Conservation (phyloP, 2,888 invertebrate genomes). For the Drosophila ezoana region DNA sequence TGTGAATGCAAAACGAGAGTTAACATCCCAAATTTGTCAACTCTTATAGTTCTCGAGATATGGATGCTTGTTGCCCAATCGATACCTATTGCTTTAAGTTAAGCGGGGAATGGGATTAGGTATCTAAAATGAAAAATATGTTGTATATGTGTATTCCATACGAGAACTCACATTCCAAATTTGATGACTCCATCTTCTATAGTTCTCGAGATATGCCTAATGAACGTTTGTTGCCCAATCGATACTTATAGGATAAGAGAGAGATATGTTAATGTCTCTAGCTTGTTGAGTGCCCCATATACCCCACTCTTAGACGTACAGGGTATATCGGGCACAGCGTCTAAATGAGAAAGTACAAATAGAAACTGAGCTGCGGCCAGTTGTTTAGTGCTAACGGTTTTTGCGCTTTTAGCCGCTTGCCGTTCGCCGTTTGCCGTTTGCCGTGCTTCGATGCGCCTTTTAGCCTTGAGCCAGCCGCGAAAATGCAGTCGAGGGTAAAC, state of each 20-base stretch:
- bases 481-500: conserved; percentile 9
- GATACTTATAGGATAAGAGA: not conserved
- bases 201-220: no score
- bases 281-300: not conserved
- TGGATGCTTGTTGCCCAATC: no score
- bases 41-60: no score
- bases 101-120: no score
- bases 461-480: conserved; percentile 48
- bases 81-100: no score
- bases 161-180: no score
- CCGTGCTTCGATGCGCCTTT: conserved; percentile 47
- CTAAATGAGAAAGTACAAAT: conserved; percentile 80
- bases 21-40: no score
- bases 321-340: conserved; percentile 10
- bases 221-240: no score
- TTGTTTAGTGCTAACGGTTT: conserved; percentile 30
- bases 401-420: conserved; percentile 25
- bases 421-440: not conserved
- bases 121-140: no score
- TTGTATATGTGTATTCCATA: no score
- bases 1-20: no score
- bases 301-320: not conserved
- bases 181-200: no score
- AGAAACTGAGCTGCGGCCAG: conserved; percentile 59
- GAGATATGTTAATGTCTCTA: not conserved